phyloP scores from a whole-genome alignment of 2,113 vertebrate genomes.

The Oenanthe melanoleuca region DNA sequence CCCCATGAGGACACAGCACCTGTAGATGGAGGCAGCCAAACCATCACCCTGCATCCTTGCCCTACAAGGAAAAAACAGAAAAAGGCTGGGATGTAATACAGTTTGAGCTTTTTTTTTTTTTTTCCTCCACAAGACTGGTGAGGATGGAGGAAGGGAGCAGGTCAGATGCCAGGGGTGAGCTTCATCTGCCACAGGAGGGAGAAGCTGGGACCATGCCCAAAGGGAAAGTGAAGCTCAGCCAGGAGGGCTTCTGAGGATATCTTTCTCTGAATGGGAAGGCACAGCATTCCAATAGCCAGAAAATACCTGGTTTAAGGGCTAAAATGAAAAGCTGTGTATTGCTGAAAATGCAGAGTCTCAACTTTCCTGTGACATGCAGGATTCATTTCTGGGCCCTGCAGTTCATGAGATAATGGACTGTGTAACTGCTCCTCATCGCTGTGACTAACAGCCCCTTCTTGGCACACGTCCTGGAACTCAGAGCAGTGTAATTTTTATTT shows the following conservation, averaged over 20 bases:
- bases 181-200: background rate
- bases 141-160: background rate
- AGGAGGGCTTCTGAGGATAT: background rate
- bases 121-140: accelerated
- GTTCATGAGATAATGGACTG: slow-evolving; percentile 39
- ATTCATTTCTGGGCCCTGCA: background rate
- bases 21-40: background rate
- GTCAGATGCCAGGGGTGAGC: background rate
- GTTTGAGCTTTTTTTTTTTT: background rate
- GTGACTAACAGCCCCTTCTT: slow-evolving; percentile 26
- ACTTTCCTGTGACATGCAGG: background rate
- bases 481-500: slow-evolving; percentile 56
- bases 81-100: background rate
- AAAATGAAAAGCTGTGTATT: background rate
- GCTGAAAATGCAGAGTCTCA: background rate
- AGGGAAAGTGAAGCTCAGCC: background rate
- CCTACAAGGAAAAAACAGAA: background rate
- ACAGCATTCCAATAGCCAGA: accelerated
- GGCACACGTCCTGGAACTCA: slow-evolving; percentile 7
- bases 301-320: background rate
- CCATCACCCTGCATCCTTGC: background rate
- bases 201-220: accelerated
- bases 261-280: background rate
- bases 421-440: background rate
- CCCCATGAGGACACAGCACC: background rate